Conservation (phyloP, 2,888 invertebrate genomes). For the Ferdinandea cuprea region DNA sequence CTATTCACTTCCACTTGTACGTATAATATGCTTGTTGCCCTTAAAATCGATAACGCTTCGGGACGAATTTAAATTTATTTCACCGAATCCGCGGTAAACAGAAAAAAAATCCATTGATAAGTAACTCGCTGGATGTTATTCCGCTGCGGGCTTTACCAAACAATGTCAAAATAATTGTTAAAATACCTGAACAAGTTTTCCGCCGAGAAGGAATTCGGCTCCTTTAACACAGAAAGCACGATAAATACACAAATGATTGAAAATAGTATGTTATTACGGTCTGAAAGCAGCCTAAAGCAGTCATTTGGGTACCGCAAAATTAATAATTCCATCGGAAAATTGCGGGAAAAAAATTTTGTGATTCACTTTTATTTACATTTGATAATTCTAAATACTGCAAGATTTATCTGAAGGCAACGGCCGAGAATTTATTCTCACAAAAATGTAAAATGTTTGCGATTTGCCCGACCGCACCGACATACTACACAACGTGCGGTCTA, state of each 20-base stretch:
- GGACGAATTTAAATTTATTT: not conserved
- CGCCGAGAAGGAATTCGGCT: not conserved
- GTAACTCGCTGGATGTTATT: not conserved
- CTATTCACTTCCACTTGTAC: not conserved
- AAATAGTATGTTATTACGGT: conserved; percentile 19
- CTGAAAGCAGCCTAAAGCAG: not conserved
- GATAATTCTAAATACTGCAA: not conserved
- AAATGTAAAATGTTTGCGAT: not conserved
- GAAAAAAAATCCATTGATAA: not conserved
- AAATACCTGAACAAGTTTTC: not conserved
- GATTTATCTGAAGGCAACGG: not conserved
- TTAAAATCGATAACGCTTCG: too few relatives aligned
- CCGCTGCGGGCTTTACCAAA: not conserved
- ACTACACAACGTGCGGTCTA: not conserved
- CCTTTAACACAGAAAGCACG: not conserved
- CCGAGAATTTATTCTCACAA: not conserved
- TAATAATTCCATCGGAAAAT: not conserved
- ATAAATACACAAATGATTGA: not conserved
- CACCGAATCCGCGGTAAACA: not conserved
- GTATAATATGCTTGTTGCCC: not conserved
- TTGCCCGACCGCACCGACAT: not conserved
- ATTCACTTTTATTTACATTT: not conserved
- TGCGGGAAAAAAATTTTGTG: not conserved
- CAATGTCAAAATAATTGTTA: not conserved
- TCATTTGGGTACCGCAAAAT: not conserved